These are phyloP conservation scores for Chrysocyon brachyurus DNA, from an alignment of 2,797 vertebrate species.

Conservation along the genomic window DNA sequence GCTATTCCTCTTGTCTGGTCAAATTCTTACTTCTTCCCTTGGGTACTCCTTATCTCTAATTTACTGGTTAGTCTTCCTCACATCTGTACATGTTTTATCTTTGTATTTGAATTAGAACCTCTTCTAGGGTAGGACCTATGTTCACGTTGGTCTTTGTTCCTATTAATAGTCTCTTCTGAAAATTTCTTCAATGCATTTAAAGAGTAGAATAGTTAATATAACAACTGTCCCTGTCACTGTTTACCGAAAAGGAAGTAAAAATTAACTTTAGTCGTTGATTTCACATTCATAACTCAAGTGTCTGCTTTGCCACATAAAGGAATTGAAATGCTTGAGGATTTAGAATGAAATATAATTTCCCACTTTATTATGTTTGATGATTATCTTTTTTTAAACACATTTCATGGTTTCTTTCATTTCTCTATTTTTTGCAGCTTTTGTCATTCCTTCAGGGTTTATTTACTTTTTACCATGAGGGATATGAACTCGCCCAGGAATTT, in stretches of 20 bases:
- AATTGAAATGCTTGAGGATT: not conserved
- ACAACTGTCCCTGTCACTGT: not conserved
- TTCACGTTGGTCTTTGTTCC: not conserved
- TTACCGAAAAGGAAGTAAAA: not conserved
- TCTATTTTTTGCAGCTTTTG: conserved; percentile 93
- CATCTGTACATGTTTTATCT: not conserved
- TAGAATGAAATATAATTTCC: not conserved
- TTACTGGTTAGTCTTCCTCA: not conserved
- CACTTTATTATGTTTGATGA: not conserved
- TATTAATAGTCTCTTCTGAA: not conserved
- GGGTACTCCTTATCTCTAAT: not conserved
- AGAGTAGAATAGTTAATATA: not conserved
- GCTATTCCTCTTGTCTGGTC: not conserved
- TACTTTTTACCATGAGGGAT: conserved; percentile 99
- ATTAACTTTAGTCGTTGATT: not conserved
- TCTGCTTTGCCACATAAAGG: not conserved
- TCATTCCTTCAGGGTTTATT: conserved; percentile 99
- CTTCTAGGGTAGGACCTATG: not conserved
- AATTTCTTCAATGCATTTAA: not conserved
- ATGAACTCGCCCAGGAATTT: conserved; percentile 97
- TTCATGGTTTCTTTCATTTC: conserved; percentile 56
- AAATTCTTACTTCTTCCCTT: not conserved
- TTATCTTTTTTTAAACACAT: not conserved
- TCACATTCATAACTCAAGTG: not conserved
- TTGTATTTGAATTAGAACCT: not conserved